Percentiles rank a stretch among this genome's conserved stretches.
phyloP scores from a whole-genome alignment of 2,113 vertebrate species.

The Myotis brandtii region DNA sequence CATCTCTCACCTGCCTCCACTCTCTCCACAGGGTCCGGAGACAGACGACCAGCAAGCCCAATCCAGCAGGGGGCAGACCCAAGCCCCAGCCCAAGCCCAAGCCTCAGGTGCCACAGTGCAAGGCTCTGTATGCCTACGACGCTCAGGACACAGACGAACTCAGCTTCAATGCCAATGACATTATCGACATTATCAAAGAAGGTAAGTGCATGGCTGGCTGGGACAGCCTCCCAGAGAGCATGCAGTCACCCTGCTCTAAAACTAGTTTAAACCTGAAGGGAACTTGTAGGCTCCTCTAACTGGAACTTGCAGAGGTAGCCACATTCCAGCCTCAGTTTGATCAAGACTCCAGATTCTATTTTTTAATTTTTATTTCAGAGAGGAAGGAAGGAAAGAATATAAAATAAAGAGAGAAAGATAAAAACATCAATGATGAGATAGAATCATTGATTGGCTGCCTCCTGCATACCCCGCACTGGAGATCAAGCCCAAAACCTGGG shows the following conservation, averaged over 20 bases:
- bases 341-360: not conserved
- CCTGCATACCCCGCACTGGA: too few relatives aligned
- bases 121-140: constrained; percentile 96
- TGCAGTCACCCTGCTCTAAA: not conserved
- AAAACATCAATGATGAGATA: too few relatives aligned
- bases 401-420: too few relatives aligned
- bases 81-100: constrained; percentile 98
- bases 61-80: constrained; percentile 94
- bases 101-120: constrained; percentile 97
- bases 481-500: too few relatives aligned
- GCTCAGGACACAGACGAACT: constrained; percentile 99
- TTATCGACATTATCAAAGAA: constrained; percentile 98
- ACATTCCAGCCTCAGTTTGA: not conserved
- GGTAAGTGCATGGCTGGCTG: constrained; percentile 83
- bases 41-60: constrained; percentile 90
- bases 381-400: too few relatives aligned
- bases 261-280: not conserved
- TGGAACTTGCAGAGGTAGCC: not conserved
- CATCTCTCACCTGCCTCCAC: not conserved
- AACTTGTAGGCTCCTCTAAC: not conserved
- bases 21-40: constrained; percentile 89
- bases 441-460: too few relatives aligned
- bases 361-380: not conserved
- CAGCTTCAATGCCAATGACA: constrained; percentile 96
- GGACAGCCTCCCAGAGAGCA: not conserved